Percentiles rank a stretch among this genome's conserved stretches.
These are phyloP conservation scores for Melinaea menophilus DNA, from an alignment of 2,888 invertebrate genomes.

Conservation along the genomic window DNA sequence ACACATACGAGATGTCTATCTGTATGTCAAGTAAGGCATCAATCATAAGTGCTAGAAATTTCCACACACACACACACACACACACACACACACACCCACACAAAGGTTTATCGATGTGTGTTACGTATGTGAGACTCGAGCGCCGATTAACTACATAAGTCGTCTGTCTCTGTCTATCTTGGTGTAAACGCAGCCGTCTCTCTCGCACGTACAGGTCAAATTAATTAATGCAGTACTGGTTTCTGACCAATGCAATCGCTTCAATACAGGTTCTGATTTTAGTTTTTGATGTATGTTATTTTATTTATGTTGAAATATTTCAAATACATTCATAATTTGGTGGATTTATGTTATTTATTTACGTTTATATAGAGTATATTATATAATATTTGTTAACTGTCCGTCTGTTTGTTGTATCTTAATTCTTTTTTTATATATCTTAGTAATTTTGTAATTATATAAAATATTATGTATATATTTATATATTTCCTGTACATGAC, in stretches of 20 bases:
- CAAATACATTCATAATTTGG: too few relatives aligned
- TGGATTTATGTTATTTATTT: too few relatives aligned
- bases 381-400: neutral
- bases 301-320: constrained; percentile 1
- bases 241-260: constrained; percentile 30
- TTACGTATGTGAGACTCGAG: constrained; percentile 50
- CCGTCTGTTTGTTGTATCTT: too few relatives aligned
- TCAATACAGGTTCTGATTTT: neutral
- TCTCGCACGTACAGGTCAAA: constrained; percentile 35
- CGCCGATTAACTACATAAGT: constrained; percentile 55
- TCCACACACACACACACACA: constrained; percentile 50
- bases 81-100: constrained; percentile 26
- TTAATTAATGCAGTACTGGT: constrained; percentile 49
- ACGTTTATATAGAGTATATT: neutral
- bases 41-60: constrained; percentile 59
- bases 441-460: too few relatives aligned
- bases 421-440: too few relatives aligned
- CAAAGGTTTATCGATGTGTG: constrained; percentile 37
- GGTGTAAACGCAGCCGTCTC: constrained; percentile 30
- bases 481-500: neutral
- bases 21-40: constrained; percentile 53
- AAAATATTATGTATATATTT: too few relatives aligned
- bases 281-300: constrained; percentile 4
- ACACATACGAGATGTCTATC: constrained; percentile 11
- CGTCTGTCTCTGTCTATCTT: constrained; percentile 35